These are phyloP conservation scores for Tragelaphus buxtoni DNA, from an alignment of 2,113 vertebrate genomes.

Conservation along the genomic window DNA sequence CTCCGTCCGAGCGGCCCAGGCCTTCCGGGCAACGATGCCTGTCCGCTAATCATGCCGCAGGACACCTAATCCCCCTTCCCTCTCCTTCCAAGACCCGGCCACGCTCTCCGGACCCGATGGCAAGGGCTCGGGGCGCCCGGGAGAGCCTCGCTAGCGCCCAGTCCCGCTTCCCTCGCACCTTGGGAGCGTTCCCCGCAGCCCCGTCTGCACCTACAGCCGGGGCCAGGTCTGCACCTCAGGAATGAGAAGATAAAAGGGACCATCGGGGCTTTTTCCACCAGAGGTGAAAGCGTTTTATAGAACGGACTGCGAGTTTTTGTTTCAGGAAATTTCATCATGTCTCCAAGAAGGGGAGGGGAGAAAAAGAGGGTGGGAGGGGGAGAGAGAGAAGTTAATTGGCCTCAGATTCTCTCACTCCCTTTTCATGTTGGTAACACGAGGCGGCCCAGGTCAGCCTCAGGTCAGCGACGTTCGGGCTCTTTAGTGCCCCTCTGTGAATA, in stretches of 20 bases:
- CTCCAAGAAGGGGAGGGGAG: slow-evolving; percentile 77
- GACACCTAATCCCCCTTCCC: slow-evolving; percentile 60
- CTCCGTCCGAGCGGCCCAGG: neutral
- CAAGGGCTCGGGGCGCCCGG: slow-evolving; percentile 71
- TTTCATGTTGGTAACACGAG: slow-evolving; percentile 81
- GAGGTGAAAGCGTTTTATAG: slow-evolving; percentile 83
- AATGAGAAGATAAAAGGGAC: slow-evolving; percentile 83
- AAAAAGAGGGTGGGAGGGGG: neutral
- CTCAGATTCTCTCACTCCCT: slow-evolving; percentile 80
- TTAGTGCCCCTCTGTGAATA: slow-evolving; percentile 84
- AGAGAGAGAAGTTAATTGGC: slow-evolving; percentile 76
- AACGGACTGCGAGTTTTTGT: slow-evolving; percentile 82
- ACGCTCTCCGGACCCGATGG: slow-evolving; percentile 58
- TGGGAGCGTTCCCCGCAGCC: slow-evolving; percentile 87
- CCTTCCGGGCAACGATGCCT: slow-evolving; percentile 8
- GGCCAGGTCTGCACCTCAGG: slow-evolving; percentile 85
- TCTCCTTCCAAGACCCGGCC: slow-evolving; percentile 67
- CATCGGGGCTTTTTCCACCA: slow-evolving; percentile 85
- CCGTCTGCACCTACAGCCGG: slow-evolving; percentile 84
- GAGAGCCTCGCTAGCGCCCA: slow-evolving; percentile 53
- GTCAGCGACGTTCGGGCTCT: slow-evolving; percentile 80
- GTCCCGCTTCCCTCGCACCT: slow-evolving; percentile 77
- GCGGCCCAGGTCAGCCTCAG: slow-evolving; percentile 80
- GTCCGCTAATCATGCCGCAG: neutral
- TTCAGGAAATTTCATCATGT: slow-evolving; percentile 89